Evolutionary conservation across 2,797 vertebrate genomes (phyloP), one percentile per base, ranked within the genome.

Genomic region (Synanceia verrucosa): DNA sequence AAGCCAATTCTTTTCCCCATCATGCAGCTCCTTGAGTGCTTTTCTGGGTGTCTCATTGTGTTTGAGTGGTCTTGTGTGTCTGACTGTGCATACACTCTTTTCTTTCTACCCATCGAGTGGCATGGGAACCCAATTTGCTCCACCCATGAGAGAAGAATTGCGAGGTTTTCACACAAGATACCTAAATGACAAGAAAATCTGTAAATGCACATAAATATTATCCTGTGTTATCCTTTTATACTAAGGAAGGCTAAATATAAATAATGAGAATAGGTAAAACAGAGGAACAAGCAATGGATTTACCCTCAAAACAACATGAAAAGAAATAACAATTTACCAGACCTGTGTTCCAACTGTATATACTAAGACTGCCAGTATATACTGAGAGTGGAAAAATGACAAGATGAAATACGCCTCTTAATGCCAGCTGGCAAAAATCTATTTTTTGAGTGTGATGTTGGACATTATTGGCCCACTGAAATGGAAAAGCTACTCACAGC

Each of bases 1-100:
- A 55, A 56, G 67, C 4, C 66, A 48, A 59, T 82, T 74, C 63
- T 68, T 64, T 36, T 44, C 29, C 58, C 76, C 48, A 47, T 77
- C 73, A 47, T 34, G n/a, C 43, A 37, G 41, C 63, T 65, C 21
- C 58, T 71, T 46, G 21, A 64, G 19, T 51, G 10, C 46, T 53
- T 29, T 12, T 48, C 43, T 31, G 47, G 18, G 6, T 24, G 39
- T 21, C 8, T 44, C 5, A 56, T 24, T 29, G n/a, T 51, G 23
- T 53, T 23, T 41, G 26, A 26, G 43, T 31, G 33, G 26, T 39
- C n/a, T 36, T 44, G 9, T 26, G 48, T 23, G 37, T 65, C 62
- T 23, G 29, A 21, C 13, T 33, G 39, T 46, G n/a, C 26, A 50
- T 48, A 53, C 28, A n/a, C 9, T 44, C 14, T 14, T 33, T 62